These are phyloP conservation scores for Alouatta palliata DNA, from an alignment of 2,113 vertebrate species.

Conservation along the genomic window DNA sequence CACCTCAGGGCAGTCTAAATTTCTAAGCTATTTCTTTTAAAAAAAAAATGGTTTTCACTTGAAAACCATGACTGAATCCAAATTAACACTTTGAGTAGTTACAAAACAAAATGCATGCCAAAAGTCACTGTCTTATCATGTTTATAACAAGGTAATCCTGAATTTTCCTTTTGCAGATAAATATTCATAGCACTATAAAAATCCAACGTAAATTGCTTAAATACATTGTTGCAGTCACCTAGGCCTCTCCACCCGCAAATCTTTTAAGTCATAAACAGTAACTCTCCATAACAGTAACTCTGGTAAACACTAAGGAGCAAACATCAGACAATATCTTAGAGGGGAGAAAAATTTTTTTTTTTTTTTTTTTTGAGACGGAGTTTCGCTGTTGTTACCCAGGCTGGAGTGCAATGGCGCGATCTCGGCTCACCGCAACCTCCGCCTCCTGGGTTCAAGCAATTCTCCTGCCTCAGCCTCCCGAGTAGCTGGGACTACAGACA, in stretches of 20 bases:
- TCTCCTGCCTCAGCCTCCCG: no score
- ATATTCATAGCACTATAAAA: background rate
- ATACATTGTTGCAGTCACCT: background rate
- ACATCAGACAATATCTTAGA: background rate
- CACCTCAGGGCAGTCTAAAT: background rate
- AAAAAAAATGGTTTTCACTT: background rate
- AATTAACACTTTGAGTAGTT: background rate
- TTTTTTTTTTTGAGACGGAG: no score
- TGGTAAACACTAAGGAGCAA: background rate
- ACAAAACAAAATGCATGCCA: slow-evolving; percentile 37
- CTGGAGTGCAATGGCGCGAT: no score
- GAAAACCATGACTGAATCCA: slow-evolving; percentile 20
- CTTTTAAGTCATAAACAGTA: slow-evolving; percentile 19
- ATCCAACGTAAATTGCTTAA: background rate
- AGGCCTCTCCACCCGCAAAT: background rate
- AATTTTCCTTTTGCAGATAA: background rate
- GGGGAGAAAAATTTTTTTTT: background rate
- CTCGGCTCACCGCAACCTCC: no score
- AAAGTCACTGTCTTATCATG: background rate
- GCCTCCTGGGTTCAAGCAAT: no score
- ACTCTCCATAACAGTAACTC: background rate
- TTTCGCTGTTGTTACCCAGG: no score
- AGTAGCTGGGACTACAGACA: no score
- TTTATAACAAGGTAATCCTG: slow-evolving; percentile 13
- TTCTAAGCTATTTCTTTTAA: background rate